phyloP scores from a whole-genome alignment of 2,113 vertebrate genomes.

The Neotoma lepida region DNA sequence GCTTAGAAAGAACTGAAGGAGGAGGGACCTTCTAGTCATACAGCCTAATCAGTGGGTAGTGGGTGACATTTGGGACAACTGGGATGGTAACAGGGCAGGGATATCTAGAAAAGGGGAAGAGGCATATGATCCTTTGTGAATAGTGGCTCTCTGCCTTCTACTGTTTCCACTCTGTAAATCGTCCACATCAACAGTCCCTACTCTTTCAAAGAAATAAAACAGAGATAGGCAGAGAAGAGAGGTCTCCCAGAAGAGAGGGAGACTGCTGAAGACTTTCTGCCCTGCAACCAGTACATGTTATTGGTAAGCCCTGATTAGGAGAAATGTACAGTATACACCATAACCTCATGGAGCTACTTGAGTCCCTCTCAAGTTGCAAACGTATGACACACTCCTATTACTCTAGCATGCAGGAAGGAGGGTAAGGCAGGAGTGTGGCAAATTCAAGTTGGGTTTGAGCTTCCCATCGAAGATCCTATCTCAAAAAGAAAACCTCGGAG shows the following conservation, averaged over 20 bases:
- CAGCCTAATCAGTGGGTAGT: background rate
- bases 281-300: background rate
- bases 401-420: background rate
- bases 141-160: background rate
- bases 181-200: background rate
- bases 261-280: background rate
- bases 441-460: no score
- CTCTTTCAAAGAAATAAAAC: background rate
- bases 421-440: background rate
- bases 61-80: background rate
- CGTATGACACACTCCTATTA: background rate
- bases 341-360: background rate
- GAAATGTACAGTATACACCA: background rate
- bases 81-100: no score
- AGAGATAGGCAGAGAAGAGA: background rate
- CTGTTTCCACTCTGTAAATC: background rate
- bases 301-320: background rate
- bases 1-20: background rate
- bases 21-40: background rate
- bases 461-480: background rate
- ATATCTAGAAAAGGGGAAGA: background rate
- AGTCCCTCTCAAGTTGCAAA: background rate
- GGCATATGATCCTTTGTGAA: background rate
- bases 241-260: rapidly evolving
- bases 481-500: background rate